Base-by-base conservation (phyloP, 1,140 invertebrate genomes). In the Batillaria attramentaria region DNA sequence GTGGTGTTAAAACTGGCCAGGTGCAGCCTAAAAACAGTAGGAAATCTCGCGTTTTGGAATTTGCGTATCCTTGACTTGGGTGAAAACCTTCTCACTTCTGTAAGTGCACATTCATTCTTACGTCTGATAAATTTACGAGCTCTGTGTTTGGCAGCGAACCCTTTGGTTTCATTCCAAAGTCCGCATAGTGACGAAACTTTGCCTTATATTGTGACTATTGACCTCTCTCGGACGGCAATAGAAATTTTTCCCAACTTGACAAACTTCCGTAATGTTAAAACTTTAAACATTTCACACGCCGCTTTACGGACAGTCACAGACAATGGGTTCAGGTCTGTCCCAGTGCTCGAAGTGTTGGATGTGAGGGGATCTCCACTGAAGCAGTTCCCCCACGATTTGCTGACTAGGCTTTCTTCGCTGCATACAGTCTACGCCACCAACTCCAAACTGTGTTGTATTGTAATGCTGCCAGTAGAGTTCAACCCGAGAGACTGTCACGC, bases 401-500 rank as follows among this genome's bases (percentile, higher is more conserved):
- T 70, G 20, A 35, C 4, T 6, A n/a, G 68, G 16, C 28, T 70
- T 28, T 20, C 24, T 31, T 8, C 39, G 43, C 68, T 70, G 35
- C 18, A 42, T 24, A 33, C 13, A 35, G 24, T 86, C 16, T 57
- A 76, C 16, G 81, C 83, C 16, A 83, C 83, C 31, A 68, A 79
- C 0, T 85, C 66, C 60, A 72, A 77, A 72, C 81, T 86, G 37
- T 88, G 86, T 65, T 88, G 86, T 75, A 37, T 81, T 31, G 54
- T 68, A 42, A 60, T 72, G 2, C 8, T 41, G 43, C 80, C 80
- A n/a, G 18, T 42, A 35, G 60, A 66, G 54, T 77, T 87, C 1
- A 28, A 41, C 6, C 65, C 46, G 0, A 72, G 84, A 35, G 82
- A 83, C 6, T 87, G 84, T 76, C 70, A 78, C 6, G 83, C 86